A percentile compares a stretch with the other conserved stretches of the same genome.
phyloP scores from a whole-genome alignment of 1,140 invertebrate species.

The Patella vulgata region DNA sequence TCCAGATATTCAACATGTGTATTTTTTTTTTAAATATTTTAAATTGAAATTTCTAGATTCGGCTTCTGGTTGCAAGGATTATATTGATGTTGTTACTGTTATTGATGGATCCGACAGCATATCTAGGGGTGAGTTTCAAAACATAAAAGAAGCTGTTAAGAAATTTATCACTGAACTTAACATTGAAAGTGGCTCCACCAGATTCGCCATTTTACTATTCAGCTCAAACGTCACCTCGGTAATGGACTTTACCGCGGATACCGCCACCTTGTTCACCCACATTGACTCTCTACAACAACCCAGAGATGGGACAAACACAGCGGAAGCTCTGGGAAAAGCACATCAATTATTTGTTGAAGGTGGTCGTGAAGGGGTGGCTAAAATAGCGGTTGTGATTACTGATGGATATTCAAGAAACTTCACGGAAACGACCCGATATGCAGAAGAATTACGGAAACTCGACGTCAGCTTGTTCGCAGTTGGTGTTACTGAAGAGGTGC shows the following conservation, averaged over 20 bases:
- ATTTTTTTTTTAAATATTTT: too few relatives aligned
- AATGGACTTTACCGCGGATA: slow-evolving; percentile 18
- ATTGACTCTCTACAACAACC: slow-evolving; percentile 17
- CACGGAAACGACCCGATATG: slow-evolving; percentile 17
- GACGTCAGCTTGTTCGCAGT: slow-evolving; percentile 37
- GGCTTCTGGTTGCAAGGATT: slow-evolving; percentile 16
- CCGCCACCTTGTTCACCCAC: slow-evolving; percentile 7
- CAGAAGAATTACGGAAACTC: slow-evolving; percentile 10
- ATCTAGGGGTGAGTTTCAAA: slow-evolving; percentile 21
- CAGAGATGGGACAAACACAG: slow-evolving; percentile 26
- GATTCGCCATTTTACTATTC: slow-evolving; percentile 30
- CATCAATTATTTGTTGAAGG: slow-evolving; percentile 18
- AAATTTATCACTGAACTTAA: slow-evolving; percentile 23
- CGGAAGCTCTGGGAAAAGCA: slow-evolving; percentile 22
- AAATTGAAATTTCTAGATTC: too few relatives aligned
- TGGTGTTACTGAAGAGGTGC: slow-evolving; percentile 30
- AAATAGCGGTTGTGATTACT: slow-evolving; percentile 37
- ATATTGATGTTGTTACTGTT: slow-evolving; percentile 31
- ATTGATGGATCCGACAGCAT: slow-evolving; percentile 39
- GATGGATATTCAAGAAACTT: slow-evolving; percentile 34
- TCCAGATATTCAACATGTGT: too few relatives aligned
- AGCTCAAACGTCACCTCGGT: slow-evolving; percentile 25
- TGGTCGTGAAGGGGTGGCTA: slow-evolving; percentile 28
- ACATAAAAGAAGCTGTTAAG: slow-evolving; percentile 23
- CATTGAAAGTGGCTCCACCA: slow-evolving; percentile 18